A percentile compares a stretch with the other conserved stretches of the same genome.
These are phyloP conservation scores for Drosophila koepferae DNA, from an alignment of 2,888 invertebrate species.

Conservation along the genomic window DNA sequence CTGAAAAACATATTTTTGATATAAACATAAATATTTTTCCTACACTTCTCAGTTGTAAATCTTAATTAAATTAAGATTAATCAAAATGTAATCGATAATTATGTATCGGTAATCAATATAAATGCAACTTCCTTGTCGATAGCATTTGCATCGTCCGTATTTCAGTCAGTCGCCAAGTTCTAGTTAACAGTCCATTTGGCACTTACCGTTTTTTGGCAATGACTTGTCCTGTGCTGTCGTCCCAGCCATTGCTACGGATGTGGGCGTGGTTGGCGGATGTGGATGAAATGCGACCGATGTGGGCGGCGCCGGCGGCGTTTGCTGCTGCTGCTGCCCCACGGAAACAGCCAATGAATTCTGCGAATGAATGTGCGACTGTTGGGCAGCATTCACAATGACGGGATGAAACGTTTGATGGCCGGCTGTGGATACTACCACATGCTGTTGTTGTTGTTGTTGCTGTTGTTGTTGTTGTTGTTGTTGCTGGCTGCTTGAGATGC, in stretches of 20 bases:
- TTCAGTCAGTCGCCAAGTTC: neutral
- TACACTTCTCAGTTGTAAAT: neutral
- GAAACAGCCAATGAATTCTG: constrained; percentile 59
- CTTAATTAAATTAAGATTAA: neutral
- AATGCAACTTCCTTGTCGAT: neutral
- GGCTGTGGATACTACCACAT: constrained; percentile 57
- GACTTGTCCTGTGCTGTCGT: constrained; percentile 84
- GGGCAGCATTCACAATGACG: constrained; percentile 93
- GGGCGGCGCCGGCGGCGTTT: constrained; percentile 71
- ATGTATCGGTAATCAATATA: neutral
- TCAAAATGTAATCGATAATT: neutral
- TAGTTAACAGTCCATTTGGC: neutral
- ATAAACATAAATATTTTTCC: neutral
- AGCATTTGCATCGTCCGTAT: neutral
- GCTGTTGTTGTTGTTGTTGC: constrained; percentile 84
- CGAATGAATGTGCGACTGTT: constrained; percentile 87
- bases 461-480: constrained; percentile 78
- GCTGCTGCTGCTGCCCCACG: constrained; percentile 65
- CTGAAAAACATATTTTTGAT: too few species aligned
- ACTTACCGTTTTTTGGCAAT: constrained; percentile 86
- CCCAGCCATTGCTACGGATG: constrained; percentile 63
- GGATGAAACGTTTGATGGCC: constrained; percentile 86
- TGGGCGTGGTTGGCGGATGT: constrained; percentile 74
- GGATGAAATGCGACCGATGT: constrained; percentile 71
- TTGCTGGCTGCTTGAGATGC: constrained; percentile 89